These are phyloP conservation scores for Puffinus mauretanicus DNA, from an alignment of 2,113 vertebrate species.

Conservation along the genomic window DNA sequence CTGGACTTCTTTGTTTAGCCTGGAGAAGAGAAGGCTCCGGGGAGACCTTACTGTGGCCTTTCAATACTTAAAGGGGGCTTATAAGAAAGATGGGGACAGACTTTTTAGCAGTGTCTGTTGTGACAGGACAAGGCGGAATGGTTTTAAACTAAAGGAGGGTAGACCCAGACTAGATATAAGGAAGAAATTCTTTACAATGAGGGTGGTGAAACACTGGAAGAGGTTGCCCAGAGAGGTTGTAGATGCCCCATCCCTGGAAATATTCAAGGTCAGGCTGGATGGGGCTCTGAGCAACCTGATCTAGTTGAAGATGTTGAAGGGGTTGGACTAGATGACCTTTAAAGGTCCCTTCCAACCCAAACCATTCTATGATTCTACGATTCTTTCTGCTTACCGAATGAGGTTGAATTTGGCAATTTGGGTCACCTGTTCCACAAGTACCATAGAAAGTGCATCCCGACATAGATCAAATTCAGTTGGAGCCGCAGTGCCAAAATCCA, in stretches of 20 bases:
- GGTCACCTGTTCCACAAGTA: constrained; percentile 79
- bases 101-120: background rate
- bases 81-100: background rate
- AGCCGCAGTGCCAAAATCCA: constrained; percentile 65
- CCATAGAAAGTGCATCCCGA: constrained; percentile 68
- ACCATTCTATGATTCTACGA: background rate
- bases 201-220: background rate
- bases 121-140: background rate
- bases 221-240: background rate
- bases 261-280: background rate
- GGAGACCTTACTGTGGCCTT: background rate
- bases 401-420: constrained; percentile 77
- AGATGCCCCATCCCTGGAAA: background rate
- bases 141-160: background rate
- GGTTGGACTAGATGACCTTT: background rate
- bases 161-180: background rate
- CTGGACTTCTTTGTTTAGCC: background rate
- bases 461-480: constrained; percentile 63
- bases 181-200: background rate
- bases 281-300: background rate
- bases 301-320: background rate
- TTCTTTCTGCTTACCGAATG: constrained; percentile 72
- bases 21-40: background rate
- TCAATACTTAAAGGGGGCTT: background rate
- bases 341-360: background rate